Evolutionary conservation across 2,797 vertebrate species (phyloP).

Genomic region (Neostethus bicornis): DNA sequence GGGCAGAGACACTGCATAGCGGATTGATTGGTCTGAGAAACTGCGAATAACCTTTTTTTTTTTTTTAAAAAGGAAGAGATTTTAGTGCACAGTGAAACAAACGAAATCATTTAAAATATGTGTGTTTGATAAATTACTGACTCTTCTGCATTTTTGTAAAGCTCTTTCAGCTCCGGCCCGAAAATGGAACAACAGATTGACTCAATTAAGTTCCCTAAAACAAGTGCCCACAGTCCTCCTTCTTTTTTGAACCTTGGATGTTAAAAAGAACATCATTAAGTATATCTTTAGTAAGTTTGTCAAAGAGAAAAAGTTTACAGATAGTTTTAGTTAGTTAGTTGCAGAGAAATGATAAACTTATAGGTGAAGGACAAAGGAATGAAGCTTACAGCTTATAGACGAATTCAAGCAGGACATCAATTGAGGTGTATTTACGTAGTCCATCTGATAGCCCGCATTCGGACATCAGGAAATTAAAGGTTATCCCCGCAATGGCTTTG

Average conservation of each 20-base stretch:
- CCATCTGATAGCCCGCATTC: slow-evolving; percentile 80
- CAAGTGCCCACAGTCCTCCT: slow-evolving; percentile 92
- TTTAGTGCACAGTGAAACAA: slow-evolving; percentile 9
- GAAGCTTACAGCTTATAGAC: slow-evolving; percentile 85
- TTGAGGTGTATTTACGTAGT: slow-evolving; percentile 53
- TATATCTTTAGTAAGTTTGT: background rate
- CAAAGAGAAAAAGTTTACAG: background rate
- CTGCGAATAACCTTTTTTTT: slow-evolving; percentile 88
- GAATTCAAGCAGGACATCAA: slow-evolving; percentile 73
- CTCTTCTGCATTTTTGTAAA: slow-evolving; percentile 85
- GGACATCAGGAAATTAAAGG: slow-evolving; percentile 82
- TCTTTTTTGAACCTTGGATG: slow-evolving; percentile 83
- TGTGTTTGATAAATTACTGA: slow-evolving; percentile 55
- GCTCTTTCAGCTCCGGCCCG: slow-evolving; percentile 68
- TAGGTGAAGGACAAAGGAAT: background rate
- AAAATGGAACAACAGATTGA: slow-evolving; percentile 59
- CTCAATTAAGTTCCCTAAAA: slow-evolving; percentile 83
- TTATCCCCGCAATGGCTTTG: slow-evolving; percentile 74
- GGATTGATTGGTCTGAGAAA: slow-evolving; percentile 87
- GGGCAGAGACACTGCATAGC: slow-evolving; percentile 90
- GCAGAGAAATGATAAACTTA: background rate
- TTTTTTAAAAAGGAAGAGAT: slow-evolving; percentile 31
- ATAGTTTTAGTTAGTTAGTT: background rate
- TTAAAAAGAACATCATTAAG: slow-evolving; percentile 9
- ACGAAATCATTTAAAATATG: background rate